Base-by-base conservation (phyloP, 2,888 invertebrate genomes). In the Margaritifera margaritifera region DNA sequence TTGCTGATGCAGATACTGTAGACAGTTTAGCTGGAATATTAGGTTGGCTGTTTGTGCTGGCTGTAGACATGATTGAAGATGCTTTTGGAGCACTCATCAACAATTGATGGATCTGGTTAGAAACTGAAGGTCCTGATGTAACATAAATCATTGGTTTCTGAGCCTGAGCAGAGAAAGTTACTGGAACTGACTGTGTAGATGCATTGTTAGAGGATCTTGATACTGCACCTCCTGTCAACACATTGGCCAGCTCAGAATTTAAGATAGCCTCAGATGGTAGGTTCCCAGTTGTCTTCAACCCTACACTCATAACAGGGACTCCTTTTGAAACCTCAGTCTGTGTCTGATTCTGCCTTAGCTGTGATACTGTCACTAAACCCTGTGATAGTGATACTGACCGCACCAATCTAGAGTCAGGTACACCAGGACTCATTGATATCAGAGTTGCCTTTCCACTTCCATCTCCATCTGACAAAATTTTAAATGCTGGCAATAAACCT, bases 91-190 rank as follows among this genome's bases (percentile, higher is more conserved):
- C 69, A 31, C 77, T 72, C 1, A 83, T 77, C 19, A 85, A 66
- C 4, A 86, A 86, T 83, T 90, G 80, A 80, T 90, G 84, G 68
- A 87, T 80, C 77, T 90, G 76, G 71, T 85, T 69, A 75, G 89
- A 68, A 75, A 75, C 70, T 15, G 82, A 69, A 0, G 81, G 69
- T 18, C 80, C 77, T 22, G 83, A 73, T 2, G 84, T 82, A 24
- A 83, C 71, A 56, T 84, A 82, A 15, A 84, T 80, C 11, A 79
- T 51, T 15, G 84, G 79, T n/a, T 75, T 72, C 19, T 68, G 68
- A 24, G 74, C 42, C 27, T 31, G 62, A 24, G 66, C 64, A n/a
- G 27, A 27, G 53, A 53, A 27, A 3, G 24, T 62, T 52, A n/a
- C 19, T 53, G 62, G 6, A 31, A 20, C n/a, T 42, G 50, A n/a